Conservation (phyloP, 2,797 vertebrate species). For the Macropodus opercularis region DNA sequence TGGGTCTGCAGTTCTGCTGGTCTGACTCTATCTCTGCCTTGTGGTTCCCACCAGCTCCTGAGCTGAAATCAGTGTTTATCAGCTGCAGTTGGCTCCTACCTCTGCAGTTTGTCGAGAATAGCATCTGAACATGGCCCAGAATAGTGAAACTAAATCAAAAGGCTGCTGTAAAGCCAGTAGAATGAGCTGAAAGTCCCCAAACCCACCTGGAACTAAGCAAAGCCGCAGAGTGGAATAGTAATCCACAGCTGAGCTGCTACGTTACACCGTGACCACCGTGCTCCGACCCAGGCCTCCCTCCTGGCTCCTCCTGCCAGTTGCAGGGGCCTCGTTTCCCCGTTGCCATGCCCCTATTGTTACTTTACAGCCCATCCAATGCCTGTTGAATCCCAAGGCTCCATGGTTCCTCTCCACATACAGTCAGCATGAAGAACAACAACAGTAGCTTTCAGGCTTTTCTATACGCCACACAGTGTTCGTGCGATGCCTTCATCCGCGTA, state of each 20-base stretch:
- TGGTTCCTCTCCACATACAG: conserved; percentile 50
- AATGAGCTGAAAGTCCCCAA: not conserved
- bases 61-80: too few species aligned
- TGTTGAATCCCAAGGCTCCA: conserved; percentile 29
- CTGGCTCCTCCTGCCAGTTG: conserved; percentile 59
- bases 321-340: conserved; percentile 59
- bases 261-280: conserved; percentile 17
- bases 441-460: too few species aligned
- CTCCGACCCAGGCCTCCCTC: conserved; percentile 46
- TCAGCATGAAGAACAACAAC: not conserved
- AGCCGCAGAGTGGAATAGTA: not conserved
- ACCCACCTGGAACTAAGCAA: not conserved
- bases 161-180: not conserved
- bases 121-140: too few species aligned
- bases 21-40: too few species aligned
- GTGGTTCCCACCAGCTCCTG: too few species aligned
- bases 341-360: conserved; percentile 55
- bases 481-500: too few species aligned
- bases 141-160: not conserved
- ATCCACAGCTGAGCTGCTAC: not conserved
- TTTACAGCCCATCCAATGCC: conserved; percentile 50
- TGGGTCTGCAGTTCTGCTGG: too few species aligned
- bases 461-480: too few species aligned
- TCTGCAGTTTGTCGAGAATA: too few species aligned
- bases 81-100: too few species aligned